Conservation (phyloP, 2,113 vertebrate species). For the Cottus gobio region DNA sequence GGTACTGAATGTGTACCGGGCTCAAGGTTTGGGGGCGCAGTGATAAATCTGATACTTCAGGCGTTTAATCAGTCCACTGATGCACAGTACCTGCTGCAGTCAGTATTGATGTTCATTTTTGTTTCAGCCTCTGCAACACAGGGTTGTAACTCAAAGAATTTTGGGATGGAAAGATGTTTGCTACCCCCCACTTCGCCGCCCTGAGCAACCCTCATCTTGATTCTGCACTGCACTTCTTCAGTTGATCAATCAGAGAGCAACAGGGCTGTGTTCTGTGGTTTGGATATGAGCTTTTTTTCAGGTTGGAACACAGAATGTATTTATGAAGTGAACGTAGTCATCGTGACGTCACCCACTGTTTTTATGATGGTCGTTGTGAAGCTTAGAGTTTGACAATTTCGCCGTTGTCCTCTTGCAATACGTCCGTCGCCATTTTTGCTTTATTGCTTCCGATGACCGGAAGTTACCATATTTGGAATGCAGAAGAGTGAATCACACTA, state of each 20-base stretch:
- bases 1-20: not conserved
- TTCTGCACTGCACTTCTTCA: constrained; percentile 6
- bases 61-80: constrained; percentile 19
- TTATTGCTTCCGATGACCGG: too few species aligned
- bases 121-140: constrained; percentile 1
- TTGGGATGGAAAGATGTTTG: not conserved
- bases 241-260: constrained; percentile 31
- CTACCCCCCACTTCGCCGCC: not conserved
- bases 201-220: constrained; percentile 18
- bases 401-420: too few species aligned
- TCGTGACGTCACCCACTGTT: too few species aligned
- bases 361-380: too few species aligned
- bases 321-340: too few species aligned
- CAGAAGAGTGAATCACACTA: too few species aligned
- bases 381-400: too few species aligned
- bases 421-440: too few species aligned
- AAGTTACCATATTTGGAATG: too few species aligned
- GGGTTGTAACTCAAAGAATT: constrained; percentile 1
- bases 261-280: constrained; percentile 7
- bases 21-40: not conserved
- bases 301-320: too few species aligned
- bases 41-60: constrained; percentile 4
- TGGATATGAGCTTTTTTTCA: too few species aligned
- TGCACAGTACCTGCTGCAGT: constrained; percentile 7
- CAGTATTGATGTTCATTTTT: constrained; percentile 14